Evolutionary conservation across 2,113 vertebrate genomes (phyloP), one percentile per base, ranked within the genome.

Genomic region (Brachyhypopomus gauderio): DNA sequence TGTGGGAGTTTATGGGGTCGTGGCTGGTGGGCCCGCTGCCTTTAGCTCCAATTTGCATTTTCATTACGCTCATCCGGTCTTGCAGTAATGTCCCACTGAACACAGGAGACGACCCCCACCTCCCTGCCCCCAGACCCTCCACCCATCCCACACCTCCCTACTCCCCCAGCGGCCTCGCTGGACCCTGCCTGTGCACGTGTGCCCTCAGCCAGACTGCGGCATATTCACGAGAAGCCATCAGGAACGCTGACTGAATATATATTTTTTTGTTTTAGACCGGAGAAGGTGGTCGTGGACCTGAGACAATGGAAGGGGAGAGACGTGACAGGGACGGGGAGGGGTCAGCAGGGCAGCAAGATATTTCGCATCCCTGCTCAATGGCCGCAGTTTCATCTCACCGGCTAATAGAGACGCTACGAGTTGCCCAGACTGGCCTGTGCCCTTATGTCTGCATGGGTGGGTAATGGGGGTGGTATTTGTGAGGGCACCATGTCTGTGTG

Each of bases 1-100:
- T 93, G 92, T 91, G 82, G 76, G 38, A 58, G 85, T 83, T 90
- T 89, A 86, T 83, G 88, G 90, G 93, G 93, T 91, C 90, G 89
- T 81, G 86, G 83, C 85, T 83, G 85, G 82, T 89, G 88, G 88
- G 86, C 87, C 83, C 86, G 78, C 77, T 17, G 83, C 90, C 88
- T 90, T 92, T 90, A 87, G 82, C 85, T 87, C 73, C 77, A 77
- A 94, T 94, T 94, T 93, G 93, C 93, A 94, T 94, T 94, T 94
- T 94, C 93, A 94, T 94, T 94, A 88, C 91, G 62, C 71, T 88
- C 92, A 90, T 91, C 89, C 84, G 88, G 85, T 90, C 86, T 87
- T 86, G 88, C 85, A 85, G 90, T 93, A 93, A 93, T 91, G 88
- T 88, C 88, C 88, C 86, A 88, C 90, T 88, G 91, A 92, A 90